These are phyloP conservation scores for Atta colombica DNA, from an alignment of 1,140 invertebrate species.

Conservation along the genomic window DNA sequence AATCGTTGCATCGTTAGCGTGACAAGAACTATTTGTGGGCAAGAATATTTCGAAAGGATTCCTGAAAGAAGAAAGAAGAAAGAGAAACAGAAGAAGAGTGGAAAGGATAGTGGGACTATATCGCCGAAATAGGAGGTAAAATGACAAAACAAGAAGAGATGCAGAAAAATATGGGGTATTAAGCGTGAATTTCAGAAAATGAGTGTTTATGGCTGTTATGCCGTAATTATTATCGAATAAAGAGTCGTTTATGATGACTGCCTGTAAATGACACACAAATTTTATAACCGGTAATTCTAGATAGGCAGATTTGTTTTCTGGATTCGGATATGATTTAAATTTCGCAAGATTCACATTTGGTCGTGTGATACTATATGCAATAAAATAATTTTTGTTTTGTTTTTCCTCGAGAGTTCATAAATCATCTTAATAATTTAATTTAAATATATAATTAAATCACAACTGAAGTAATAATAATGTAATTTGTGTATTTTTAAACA, in stretches of 20 bases:
- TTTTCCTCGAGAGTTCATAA: neutral
- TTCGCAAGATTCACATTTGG: conserved; percentile 19
- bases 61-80: neutral
- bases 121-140: conserved; percentile 44
- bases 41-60: conserved; percentile 52
- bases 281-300: conserved; percentile 76
- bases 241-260: conserved; percentile 79
- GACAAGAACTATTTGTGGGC: conserved; percentile 23
- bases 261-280: conserved; percentile 78
- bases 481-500: neutral
- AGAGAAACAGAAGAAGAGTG: neutral
- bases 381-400: conserved; percentile 26
- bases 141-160: conserved; percentile 74
- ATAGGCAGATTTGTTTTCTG: conserved; percentile 37
- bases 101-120: neutral
- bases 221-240: conserved; percentile 85
- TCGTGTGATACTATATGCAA: neutral
- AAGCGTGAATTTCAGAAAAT: conserved; percentile 72
- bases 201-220: conserved; percentile 77
- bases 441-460: conserved; percentile 27
- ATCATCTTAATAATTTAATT: conserved; percentile 22
- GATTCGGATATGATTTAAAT: neutral
- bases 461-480: neutral
- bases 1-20: conserved; percentile 26
- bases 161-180: conserved; percentile 74